Evolutionary conservation across 2,797 vertebrate species (phyloP), one percentile per base, ranked within the genome.

Genomic region (Gallinago stenura): DNA sequence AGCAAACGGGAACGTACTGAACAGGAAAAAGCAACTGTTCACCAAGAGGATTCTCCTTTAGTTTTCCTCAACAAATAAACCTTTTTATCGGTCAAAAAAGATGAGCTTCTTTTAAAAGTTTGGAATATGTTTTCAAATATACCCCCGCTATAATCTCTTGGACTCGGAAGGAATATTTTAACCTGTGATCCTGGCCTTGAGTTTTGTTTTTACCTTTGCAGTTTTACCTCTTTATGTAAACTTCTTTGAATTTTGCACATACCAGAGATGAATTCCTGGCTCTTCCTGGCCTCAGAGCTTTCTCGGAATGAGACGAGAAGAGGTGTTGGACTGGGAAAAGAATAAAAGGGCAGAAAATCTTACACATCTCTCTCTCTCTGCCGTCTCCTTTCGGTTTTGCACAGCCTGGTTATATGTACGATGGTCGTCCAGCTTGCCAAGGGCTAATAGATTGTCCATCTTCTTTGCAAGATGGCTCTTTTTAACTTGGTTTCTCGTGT

Each of bases 271-370:
- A 72, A 46, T 71, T 77, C 2, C 3, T 89, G 68, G 57, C 62
- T 89, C 25, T 87, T 91, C 72, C 78, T n/a, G 28, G 87, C 41
- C 15, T 72, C 37, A 70, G 75, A 83, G 51, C 45, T 88, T 76
- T 76, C 68, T 56, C 4, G 3, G 50, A 69, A 48, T 15, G 45
- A 64, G 31, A 57, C 60, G 28, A 64, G 31, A 57, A 60, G 28
- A 84, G 12, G 2, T 43, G 70, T 70, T 91, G 86, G 71, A 66
- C 35, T 21, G 31, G 57, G 41, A 94, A 57, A 89, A 84, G 77
- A 96, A 91, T 82, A 87, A 92, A 90, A 85, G 25, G 65, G 33
- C 87, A 71, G 93, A 93, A 94, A 84, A 81, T 77, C 41, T 93
- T 73, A 51, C 4, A 54, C 6, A 48, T 41, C 14, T 39, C 37